A percentile compares a stretch with the other conserved stretches of the same genome.
These are phyloP conservation scores for Adoxophyes honmai DNA, from an alignment of 1,140 invertebrate genomes.

Conservation along the genomic window DNA sequence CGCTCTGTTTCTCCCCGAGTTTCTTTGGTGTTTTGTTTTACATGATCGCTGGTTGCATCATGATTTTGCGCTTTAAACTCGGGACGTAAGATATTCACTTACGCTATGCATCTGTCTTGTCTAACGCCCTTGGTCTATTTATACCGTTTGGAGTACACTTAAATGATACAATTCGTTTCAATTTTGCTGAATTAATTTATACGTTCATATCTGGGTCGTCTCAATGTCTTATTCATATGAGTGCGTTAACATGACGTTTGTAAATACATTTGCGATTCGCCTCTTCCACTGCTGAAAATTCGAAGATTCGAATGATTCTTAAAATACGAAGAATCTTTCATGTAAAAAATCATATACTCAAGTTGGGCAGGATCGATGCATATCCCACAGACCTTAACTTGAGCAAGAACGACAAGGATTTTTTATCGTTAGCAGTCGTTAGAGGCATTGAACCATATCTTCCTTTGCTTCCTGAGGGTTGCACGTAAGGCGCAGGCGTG, in stretches of 20 bases:
- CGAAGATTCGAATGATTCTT: too few relatives aligned
- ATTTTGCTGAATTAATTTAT: background rate
- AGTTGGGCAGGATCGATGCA: background rate
- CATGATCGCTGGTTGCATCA: background rate
- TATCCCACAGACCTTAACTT: background rate
- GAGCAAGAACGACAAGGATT: slow-evolving; percentile 15
- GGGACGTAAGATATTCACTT: background rate
- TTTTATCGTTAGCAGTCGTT: slow-evolving; percentile 52
- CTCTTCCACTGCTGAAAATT: too few relatives aligned
- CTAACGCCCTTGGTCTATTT: slow-evolving; percentile 6
- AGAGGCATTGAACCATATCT: slow-evolving; percentile 60
- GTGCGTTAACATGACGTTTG: too few relatives aligned
- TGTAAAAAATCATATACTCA: too few relatives aligned
- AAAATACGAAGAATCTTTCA: too few relatives aligned
- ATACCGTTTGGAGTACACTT: background rate
- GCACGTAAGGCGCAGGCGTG: slow-evolving; percentile 42
- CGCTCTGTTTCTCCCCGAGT: background rate
- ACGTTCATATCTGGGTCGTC: background rate
- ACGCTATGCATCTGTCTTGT: background rate
- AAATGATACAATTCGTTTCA: slow-evolving; percentile 4
- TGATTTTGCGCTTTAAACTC: background rate
- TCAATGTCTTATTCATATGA: slow-evolving; percentile 1
- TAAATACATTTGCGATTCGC: background rate
- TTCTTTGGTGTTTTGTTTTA: too few relatives aligned
- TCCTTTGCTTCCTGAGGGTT: slow-evolving; percentile 56